Conservation (phyloP, 2,888 invertebrate genomes). For the Ommatoiulus sabulosus region DNA sequence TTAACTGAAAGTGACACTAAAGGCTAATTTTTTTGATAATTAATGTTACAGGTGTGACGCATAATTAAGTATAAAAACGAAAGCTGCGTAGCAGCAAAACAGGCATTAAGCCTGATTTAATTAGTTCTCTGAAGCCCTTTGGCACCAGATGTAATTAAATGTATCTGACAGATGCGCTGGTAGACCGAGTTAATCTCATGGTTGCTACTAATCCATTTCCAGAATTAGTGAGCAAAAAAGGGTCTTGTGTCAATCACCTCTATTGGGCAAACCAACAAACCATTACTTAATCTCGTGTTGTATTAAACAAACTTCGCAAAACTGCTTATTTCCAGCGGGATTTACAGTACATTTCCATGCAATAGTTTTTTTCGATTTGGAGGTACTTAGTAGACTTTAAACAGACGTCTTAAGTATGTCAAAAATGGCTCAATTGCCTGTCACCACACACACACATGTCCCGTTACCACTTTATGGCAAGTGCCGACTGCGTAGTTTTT, state of each 20-base stretch:
- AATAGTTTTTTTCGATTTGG: not conserved
- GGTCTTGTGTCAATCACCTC: not conserved
- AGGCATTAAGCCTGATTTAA: not conserved
- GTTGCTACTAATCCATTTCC: not conserved
- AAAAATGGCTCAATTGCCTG: slow-evolving; percentile 2
- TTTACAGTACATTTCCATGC: not conserved
- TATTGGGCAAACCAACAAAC: not conserved
- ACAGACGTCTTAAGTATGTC: not conserved
- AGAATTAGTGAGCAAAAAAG: slow-evolving; percentile 15
- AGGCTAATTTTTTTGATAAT: no score
- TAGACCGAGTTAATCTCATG: not conserved
- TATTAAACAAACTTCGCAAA: no score
- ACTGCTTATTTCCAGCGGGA: no score
- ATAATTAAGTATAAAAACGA: no score
- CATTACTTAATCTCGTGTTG: not conserved
- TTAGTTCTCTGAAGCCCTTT: not conserved
- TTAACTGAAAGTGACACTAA: no score
- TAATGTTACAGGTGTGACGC: no score
- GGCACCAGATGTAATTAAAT: not conserved
- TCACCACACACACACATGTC: not conserved
- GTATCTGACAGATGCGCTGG: not conserved
- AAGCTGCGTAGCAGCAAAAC: not conserved
- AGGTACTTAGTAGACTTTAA: not conserved
- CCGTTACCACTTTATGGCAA: slow-evolving; percentile 12
- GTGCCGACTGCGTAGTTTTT: not conserved